A percentile compares a stretch with the other conserved stretches of the same genome.
These are phyloP conservation scores for Stomatorhinus ivindoensis DNA, from an alignment of 2,113 vertebrate genomes.

Conservation along the genomic window DNA sequence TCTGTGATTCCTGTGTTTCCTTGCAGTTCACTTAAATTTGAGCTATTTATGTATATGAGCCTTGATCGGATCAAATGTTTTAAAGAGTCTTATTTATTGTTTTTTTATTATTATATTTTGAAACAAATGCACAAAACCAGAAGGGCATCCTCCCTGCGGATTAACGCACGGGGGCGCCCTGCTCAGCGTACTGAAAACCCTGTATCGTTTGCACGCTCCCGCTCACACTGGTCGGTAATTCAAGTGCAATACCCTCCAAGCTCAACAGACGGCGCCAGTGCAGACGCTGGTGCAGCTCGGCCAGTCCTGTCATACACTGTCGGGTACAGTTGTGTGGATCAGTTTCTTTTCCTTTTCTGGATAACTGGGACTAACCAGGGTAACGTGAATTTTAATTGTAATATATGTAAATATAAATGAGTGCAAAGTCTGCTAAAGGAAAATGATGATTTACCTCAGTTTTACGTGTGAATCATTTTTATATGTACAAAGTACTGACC, in stretches of 20 bases:
- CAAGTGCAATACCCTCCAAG: background rate
- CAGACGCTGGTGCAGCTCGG: background rate
- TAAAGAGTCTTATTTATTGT: background rate
- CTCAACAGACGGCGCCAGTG: background rate
- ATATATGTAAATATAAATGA: constrained; percentile 9
- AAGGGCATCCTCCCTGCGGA: background rate
- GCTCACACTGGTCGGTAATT: background rate
- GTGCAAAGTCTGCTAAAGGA: background rate
- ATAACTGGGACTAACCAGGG: background rate
- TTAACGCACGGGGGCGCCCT: background rate
- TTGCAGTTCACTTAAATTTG: background rate
- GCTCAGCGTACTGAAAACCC: background rate
- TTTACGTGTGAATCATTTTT: background rate
- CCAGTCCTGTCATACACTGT: background rate
- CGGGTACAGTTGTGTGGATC: background rate
- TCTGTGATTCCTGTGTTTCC: background rate
- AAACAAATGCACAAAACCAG: constrained; percentile 6
- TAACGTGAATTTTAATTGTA: background rate
- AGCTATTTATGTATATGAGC: background rate
- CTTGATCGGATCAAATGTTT: background rate
- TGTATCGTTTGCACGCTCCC: background rate
- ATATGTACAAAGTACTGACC: background rate
- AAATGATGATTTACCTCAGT: background rate
- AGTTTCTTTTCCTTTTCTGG: background rate
- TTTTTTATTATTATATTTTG: background rate